A percentile compares a stretch with the other conserved stretches of the same genome.
These are phyloP conservation scores for Baccha elongata DNA, from an alignment of 2,888 invertebrate species.

Conservation along the genomic window DNA sequence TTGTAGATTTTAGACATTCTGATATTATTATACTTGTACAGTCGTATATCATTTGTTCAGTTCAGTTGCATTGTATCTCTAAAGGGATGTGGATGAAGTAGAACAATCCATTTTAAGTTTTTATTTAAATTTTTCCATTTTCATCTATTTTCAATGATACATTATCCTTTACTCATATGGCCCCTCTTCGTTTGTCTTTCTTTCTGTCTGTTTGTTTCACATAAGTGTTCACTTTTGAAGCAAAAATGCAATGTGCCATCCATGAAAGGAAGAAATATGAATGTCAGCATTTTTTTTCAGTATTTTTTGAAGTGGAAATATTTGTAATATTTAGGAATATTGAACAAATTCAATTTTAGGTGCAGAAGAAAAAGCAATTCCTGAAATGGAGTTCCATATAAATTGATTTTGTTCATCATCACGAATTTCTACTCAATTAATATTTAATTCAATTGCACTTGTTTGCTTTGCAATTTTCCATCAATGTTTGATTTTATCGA, in stretches of 20 bases:
- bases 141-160: background rate
- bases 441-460: background rate
- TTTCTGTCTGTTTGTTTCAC: background rate
- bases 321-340: background rate
- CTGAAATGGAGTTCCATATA: background rate
- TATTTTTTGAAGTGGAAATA: background rate
- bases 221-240: background rate
- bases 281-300: background rate
- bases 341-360: background rate
- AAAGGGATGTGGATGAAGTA: constrained; percentile 6
- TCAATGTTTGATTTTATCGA: background rate
- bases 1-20: background rate
- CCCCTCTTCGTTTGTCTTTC: background rate
- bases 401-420: background rate
- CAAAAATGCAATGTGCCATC: background rate
- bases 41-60: background rate
- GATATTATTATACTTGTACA: background rate
- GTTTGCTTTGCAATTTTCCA: background rate
- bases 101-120: background rate
- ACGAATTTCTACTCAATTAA: background rate
- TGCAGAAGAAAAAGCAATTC: background rate
- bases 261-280: background rate
- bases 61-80: background rate
- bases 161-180: background rate
- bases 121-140: background rate